These are phyloP conservation scores for Theropithecus gelada DNA, from an alignment of 2,113 vertebrate genomes.

Conservation along the genomic window DNA sequence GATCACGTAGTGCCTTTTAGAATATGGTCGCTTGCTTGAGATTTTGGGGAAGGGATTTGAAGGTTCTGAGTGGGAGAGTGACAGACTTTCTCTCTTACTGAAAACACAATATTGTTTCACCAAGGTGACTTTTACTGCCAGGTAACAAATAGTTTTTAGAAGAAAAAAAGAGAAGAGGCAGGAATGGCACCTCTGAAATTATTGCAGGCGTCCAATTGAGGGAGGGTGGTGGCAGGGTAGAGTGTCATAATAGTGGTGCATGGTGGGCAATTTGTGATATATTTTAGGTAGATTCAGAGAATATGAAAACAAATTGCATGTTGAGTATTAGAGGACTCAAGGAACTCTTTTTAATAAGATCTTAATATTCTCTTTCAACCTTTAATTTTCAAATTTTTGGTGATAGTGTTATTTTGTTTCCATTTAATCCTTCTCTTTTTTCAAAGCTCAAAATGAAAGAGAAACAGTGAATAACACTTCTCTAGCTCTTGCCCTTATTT, in stretches of 20 bases:
- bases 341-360: neutral
- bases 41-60: neutral
- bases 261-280: neutral
- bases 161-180: neutral
- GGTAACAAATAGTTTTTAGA: neutral
- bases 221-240: neutral
- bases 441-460: neutral
- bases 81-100: neutral
- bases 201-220: neutral
- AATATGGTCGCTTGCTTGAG: neutral
- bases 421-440: neutral
- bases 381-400: neutral
- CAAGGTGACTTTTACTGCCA: neutral
- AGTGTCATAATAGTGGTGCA: neutral
- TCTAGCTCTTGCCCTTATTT: neutral
- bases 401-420: neutral
- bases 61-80: neutral
- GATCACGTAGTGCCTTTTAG: neutral
- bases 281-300: neutral
- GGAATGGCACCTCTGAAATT: neutral
- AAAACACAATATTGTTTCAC: neutral
- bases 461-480: neutral
- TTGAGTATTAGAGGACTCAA: neutral
- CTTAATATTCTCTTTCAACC: conserved; percentile 2
- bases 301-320: neutral